These are phyloP conservation scores for Zapus hudsonius DNA, from an alignment of 2,113 vertebrate species.

Conservation along the genomic window DNA sequence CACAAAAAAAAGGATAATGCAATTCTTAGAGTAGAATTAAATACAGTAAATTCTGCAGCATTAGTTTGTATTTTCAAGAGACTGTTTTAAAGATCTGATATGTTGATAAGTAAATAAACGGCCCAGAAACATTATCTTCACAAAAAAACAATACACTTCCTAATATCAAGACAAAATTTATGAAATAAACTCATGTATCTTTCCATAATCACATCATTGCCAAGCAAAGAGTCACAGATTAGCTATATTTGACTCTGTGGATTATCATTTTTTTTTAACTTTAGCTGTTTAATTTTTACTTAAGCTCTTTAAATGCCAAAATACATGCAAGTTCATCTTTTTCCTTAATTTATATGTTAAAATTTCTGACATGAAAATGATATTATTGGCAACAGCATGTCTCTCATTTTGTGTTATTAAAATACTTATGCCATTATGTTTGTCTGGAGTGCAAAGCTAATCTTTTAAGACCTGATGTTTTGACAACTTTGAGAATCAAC, in stretches of 20 bases:
- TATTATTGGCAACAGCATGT: background rate
- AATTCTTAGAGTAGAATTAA: too few species aligned
- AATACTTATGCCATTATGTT: background rate
- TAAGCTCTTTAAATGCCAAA: background rate
- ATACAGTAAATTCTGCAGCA: too few species aligned
- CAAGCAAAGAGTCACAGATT: background rate
- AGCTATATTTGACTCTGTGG: background rate
- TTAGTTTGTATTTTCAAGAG: too few species aligned
- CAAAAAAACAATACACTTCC: background rate
- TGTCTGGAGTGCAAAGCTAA: slow-evolving; percentile 16
- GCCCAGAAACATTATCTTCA: too few species aligned
- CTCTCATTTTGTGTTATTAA: slow-evolving; percentile 19
- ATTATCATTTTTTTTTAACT: background rate
- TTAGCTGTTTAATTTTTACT: background rate
- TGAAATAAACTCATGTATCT: too few species aligned
- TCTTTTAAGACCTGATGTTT: slow-evolving; percentile 55
- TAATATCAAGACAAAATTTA: background rate
- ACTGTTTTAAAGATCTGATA: too few species aligned
- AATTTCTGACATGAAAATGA: background rate
- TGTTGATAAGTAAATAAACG: too few species aligned
- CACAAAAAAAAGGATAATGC: too few species aligned
- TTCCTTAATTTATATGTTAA: slow-evolving; percentile 37
- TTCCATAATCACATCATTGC: background rate
- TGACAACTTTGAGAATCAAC: slow-evolving; percentile 40
- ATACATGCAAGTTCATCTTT: background rate